Conservation (phyloP, 2,113 vertebrate species). For the Sterna hirundo region DNA sequence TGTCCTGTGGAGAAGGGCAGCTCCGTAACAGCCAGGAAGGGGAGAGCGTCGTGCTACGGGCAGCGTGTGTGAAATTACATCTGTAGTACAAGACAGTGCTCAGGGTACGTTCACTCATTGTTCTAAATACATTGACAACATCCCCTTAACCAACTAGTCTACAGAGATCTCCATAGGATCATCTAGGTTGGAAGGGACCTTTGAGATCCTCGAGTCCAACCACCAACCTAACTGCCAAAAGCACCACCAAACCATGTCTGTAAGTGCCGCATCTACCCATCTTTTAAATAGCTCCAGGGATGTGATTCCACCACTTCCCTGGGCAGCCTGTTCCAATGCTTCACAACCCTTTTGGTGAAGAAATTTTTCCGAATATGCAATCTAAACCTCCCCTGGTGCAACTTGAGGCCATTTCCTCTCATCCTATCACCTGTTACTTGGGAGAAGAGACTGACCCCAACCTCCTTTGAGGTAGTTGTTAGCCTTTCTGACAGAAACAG, state of each 20-base stretch:
- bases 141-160: neutral
- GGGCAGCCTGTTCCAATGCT: neutral
- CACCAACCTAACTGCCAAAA: neutral
- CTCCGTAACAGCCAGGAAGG: neutral
- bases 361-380: neutral
- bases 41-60: accelerated
- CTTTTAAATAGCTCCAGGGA: neutral
- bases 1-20: neutral
- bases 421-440: neutral
- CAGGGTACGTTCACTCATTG: accelerated
- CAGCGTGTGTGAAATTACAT: neutral
- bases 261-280: neutral
- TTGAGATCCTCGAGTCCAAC: neutral
- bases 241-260: neutral
- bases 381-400: neutral
- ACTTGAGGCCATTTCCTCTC: neutral
- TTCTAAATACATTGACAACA: neutral
- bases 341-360: neutral
- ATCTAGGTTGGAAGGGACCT: neutral
- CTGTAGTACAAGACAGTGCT: accelerated
- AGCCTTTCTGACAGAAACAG: neutral
- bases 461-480: neutral
- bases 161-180: neutral
- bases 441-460: neutral
- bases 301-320: neutral